Evolutionary conservation across 2,888 invertebrate species (phyloP), one percentile per base, ranked within the genome.

Genomic region (Punctoribates punctum): DNA sequence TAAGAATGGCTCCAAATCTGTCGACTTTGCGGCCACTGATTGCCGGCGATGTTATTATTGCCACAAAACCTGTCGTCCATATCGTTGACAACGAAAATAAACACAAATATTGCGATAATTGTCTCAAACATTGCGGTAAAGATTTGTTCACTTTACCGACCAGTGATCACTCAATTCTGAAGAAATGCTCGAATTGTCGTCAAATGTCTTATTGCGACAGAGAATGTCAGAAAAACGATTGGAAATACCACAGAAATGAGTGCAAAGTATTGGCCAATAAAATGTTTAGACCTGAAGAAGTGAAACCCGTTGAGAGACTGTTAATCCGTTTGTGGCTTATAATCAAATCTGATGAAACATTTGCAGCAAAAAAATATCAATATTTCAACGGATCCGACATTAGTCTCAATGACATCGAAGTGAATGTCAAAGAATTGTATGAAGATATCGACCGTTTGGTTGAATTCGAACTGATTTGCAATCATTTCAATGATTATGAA

Each of bases 191-290:
- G 5, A 60, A 60, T 17, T 60, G 60, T 29, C 60, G 11, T 60
- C 60, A 60, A 27, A 60, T 60, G 27, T 15, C 0, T 60, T 60
- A 60, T 29, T 60, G 60, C 23, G 17, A 27, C 29, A 27, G 17
- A 60, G 8, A 29, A 29, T 60, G 60, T 60, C 60, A 60, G 15
- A 13, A 13, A 15, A 60, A 8, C 4, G 60, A 60, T 17, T 60
- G 60, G 60, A 60, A 60, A 9, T 60, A 60, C 29, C 60, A 60
- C 17, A 60, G 29, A 29, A 60, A 60, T 60, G 60, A 60, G 60
- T 60, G 60, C 60, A 27, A 60, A 60, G 15, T 60, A 20, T 60
- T 60, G 27, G 17, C 27, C 8, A 17, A 54, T 17, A 60, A 60
- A 15, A 25, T 4, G 23, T 11, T 34, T 34, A 42, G 11, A 42